These are phyloP conservation scores for Vombatus ursinus DNA, from an alignment of 2,113 vertebrate species.

Conservation along the genomic window DNA sequence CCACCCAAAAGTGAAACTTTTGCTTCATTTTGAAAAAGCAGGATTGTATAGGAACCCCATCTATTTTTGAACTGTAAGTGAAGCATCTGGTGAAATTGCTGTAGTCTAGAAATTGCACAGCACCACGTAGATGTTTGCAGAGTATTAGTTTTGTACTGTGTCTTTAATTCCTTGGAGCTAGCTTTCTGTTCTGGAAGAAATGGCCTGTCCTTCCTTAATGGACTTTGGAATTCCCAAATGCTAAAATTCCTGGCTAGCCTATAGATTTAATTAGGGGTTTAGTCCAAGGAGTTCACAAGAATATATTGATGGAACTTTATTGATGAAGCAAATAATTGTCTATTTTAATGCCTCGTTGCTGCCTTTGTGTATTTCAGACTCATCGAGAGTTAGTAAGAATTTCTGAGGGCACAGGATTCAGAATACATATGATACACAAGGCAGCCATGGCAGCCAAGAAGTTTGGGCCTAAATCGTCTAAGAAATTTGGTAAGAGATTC, in stretches of 20 bases:
- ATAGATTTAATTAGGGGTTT: constrained; percentile 1
- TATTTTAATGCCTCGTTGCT: not conserved
- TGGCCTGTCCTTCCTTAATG: not conserved
- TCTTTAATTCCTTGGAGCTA: constrained; percentile 28
- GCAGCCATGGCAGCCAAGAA: constrained; percentile 92
- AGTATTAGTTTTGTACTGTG: not conserved
- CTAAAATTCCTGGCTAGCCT: constrained; percentile 18
- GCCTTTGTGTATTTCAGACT: constrained; percentile 84
- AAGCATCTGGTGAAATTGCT: not conserved
- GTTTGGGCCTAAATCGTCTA: constrained; percentile 93
- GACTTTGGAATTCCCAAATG: constrained; percentile 39
- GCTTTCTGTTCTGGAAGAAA: constrained; percentile 12
- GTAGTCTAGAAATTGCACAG: not conserved
- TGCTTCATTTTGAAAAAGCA: constrained; percentile 45
- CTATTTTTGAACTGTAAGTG: not conserved
- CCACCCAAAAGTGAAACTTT: constrained; percentile 32
- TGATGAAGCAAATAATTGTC: constrained; percentile 13
- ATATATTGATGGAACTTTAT: constrained; percentile 28
- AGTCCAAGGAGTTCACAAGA: constrained; percentile 32
- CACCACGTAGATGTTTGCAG: not conserved
- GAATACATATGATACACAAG: constrained; percentile 96
- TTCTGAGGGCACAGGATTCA: constrained; percentile 93
- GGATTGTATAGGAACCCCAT: not conserved
- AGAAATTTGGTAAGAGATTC: constrained; percentile 91
- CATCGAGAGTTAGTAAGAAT: constrained; percentile 94